These are phyloP conservation scores for Folsomia candida DNA, from an alignment of 2,888 invertebrate species.

Conservation along the genomic window DNA sequence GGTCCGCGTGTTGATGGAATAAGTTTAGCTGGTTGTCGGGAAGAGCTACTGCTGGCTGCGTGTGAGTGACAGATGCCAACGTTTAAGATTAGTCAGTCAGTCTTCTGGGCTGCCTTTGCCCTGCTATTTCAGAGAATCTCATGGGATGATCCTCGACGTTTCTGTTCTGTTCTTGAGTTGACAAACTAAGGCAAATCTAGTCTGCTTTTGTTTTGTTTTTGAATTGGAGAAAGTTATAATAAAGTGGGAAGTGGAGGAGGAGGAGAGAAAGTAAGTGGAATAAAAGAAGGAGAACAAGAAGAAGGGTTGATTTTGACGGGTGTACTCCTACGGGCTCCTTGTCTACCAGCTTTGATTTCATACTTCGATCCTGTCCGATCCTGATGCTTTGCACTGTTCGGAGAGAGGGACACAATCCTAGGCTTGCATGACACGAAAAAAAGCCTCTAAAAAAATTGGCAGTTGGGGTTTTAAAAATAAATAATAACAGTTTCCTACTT, in stretches of 20 bases:
- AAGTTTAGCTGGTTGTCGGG: neutral
- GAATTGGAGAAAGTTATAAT: conserved; percentile 4
- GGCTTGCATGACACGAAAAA: no score
- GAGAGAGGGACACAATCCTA: no score
- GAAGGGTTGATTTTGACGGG: no score
- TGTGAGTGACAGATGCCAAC: conserved; percentile 51
- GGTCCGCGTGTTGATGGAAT: neutral
- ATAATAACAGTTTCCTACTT: no score
- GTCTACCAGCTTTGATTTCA: neutral
- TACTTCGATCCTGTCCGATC: neutral
- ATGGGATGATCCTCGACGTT: neutral
- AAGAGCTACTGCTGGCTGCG: conserved; percentile 5
- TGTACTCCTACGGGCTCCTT: no score
- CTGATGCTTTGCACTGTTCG: no score
- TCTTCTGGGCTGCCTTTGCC: neutral
- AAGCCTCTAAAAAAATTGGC: no score
- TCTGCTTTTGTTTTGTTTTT: conserved; percentile 3
- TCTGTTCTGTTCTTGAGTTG: conserved; percentile 1
- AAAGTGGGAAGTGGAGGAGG: neutral
- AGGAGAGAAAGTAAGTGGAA: neutral
- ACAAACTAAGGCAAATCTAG: neutral
- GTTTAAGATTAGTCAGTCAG: conserved; percentile 17
- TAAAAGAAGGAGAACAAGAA: neutral
- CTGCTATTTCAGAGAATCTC: neutral
- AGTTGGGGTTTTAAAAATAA: no score